Percentiles rank a stretch among this genome's conserved stretches.
phyloP scores from a whole-genome alignment of 2,888 invertebrate genomes.

The Acrobasis repandana region DNA sequence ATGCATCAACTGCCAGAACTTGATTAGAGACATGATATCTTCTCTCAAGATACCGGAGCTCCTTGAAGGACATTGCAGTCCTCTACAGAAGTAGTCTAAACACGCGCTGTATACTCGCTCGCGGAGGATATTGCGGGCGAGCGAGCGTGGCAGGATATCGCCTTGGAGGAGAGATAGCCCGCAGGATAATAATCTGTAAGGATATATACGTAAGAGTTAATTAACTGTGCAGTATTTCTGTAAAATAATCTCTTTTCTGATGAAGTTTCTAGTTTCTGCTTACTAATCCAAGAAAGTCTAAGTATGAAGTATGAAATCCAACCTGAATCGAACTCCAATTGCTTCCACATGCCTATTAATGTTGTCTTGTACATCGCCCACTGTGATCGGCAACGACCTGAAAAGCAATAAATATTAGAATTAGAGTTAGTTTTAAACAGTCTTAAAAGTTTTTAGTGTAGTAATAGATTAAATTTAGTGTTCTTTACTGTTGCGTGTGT shows the following conservation, averaged over 20 bases:
- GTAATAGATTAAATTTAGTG: too few relatives aligned
- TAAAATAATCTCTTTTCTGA: too few relatives aligned
- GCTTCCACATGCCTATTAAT: constrained; percentile 95
- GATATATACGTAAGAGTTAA: neutral
- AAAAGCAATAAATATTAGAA: too few relatives aligned
- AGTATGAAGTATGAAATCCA: constrained; percentile 30
- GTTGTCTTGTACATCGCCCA: constrained; percentile 87
- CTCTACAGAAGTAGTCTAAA: constrained; percentile 97
- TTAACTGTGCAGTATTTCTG: neutral
- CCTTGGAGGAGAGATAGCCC: constrained; percentile 97
- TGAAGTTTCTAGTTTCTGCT: too few relatives aligned
- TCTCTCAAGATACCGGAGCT: constrained; percentile 90
- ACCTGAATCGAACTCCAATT: constrained; percentile 95
- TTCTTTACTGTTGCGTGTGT: too few relatives aligned
- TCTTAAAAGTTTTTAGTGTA: too few relatives aligned
- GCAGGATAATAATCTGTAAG: constrained; percentile 90
- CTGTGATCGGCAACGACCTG: constrained; percentile 91
- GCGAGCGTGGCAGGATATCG: constrained; percentile 92
- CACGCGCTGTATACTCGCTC: constrained; percentile 97
- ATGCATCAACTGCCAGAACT: constrained; percentile 98
- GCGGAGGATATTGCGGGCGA: constrained; percentile 95
- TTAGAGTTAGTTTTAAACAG: too few relatives aligned
- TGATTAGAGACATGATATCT: constrained; percentile 93
- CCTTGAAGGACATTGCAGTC: constrained; percentile 94
- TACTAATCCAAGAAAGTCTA: too few relatives aligned